Conservation (phyloP, 2,113 vertebrate genomes). For the Petroica traversi region DNA sequence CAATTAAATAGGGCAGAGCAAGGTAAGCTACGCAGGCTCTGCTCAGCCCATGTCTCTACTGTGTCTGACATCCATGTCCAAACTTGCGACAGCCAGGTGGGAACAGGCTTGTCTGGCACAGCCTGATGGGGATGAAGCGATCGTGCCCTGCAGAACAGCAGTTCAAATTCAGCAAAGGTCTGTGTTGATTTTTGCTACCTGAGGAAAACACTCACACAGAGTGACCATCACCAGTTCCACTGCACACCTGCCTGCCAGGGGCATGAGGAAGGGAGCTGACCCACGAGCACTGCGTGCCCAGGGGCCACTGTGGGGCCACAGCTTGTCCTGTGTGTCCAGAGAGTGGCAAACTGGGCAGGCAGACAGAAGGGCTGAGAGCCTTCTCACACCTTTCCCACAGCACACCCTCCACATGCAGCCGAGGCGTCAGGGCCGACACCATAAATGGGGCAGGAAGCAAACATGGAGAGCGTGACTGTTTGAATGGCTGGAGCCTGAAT, state of each 20-base stretch:
- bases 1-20: not conserved
- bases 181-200: not conserved
- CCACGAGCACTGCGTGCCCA: rapidly evolving
- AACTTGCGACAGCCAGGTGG: rapidly evolving
- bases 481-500: slow-evolving; percentile 29
- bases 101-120: not conserved
- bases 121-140: not conserved
- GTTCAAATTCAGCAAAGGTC: not conserved
- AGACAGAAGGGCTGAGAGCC: not conserved
- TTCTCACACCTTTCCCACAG: rapidly evolving
- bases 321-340: not conserved
- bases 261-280: rapidly evolving
- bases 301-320: rapidly evolving
- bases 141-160: not conserved
- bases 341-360: not conserved
- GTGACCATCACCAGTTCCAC: rapidly evolving
- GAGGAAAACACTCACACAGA: not conserved
- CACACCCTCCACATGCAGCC: rapidly evolving
- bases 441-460: not conserved
- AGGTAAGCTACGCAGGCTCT: not conserved
- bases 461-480: not conserved
- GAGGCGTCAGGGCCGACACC: rapidly evolving
- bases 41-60: not conserved
- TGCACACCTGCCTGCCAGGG: not conserved
- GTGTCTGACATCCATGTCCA: not conserved